A percentile compares a stretch with the other conserved stretches of the same genome.
Evolutionary conservation across 1,140 invertebrate genomes (phyloP).

Genomic region (Drosophila bipectinata): DNA sequence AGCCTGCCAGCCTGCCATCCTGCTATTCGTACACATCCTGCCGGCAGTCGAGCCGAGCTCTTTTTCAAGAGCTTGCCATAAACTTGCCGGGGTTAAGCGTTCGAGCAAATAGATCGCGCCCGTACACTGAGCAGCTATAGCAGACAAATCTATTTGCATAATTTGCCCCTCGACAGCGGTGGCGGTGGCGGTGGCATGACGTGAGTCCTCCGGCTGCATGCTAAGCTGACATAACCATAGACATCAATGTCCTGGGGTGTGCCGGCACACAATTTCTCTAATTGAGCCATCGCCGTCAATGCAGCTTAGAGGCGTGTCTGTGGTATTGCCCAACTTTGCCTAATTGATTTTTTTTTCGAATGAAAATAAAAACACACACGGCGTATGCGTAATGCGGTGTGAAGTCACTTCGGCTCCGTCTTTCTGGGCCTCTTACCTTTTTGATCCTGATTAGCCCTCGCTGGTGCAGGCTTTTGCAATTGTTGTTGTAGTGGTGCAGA

Average conservation of each 20-base stretch:
- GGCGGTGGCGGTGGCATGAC: slow-evolving; percentile 29
- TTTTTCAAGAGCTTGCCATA: slow-evolving; percentile 41
- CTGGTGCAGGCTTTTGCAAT: slow-evolving; percentile 39
- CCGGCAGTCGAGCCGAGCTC: slow-evolving; percentile 16
- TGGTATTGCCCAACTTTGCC: slow-evolving; percentile 26
- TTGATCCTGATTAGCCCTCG: slow-evolving; percentile 63
- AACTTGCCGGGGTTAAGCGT: slow-evolving; percentile 39
- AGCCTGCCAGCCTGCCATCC: slow-evolving; percentile 12
- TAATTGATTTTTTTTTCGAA: slow-evolving; percentile 59
- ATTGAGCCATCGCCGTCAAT: slow-evolving; percentile 57
- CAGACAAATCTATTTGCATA: slow-evolving; percentile 69
- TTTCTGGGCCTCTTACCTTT: slow-evolving; percentile 52
- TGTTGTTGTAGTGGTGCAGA: slow-evolving; percentile 15
- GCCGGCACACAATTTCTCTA: slow-evolving; percentile 60
- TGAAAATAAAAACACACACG: slow-evolving; percentile 21
- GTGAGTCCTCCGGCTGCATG: slow-evolving; percentile 64
- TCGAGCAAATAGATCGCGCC: slow-evolving; percentile 49
- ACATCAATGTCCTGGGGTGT: slow-evolving; percentile 66
- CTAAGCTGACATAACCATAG: slow-evolving; percentile 63
- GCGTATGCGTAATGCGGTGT: slow-evolving; percentile 63
- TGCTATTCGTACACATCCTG: slow-evolving; percentile 25
- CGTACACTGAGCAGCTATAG: not conserved
- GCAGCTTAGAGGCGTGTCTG: slow-evolving; percentile 25
- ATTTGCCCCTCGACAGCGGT: slow-evolving; percentile 14
- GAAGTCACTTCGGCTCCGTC: slow-evolving; percentile 37